Evolutionary conservation across 2,797 vertebrate genomes (phyloP), one percentile per base, ranked within the genome.

Genomic region (Limnodromus scolopaceus): DNA sequence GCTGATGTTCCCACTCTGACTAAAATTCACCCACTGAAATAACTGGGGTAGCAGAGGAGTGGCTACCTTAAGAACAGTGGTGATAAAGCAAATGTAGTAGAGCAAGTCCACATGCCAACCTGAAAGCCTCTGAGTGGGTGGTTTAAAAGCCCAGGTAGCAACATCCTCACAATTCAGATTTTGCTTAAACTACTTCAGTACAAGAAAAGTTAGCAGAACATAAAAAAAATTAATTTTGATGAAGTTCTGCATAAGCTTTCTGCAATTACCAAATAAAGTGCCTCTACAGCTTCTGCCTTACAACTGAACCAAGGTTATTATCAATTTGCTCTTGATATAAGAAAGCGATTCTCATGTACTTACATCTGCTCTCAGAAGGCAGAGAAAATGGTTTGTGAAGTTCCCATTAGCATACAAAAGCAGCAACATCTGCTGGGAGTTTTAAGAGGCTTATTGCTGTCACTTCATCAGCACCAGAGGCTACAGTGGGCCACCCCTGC

Each of bases 311-410:
- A 84, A 94, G 16, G 20, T 97, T 96, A 97, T 93, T 92, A 94
- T 91, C 96, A 96, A 96, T 97, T 97, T 97, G 74, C 77, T 97
- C 94, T 92, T 93, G 91, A 97, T 96, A 96, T 76, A 96, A 97
- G 95, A 95, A 94, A 94, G 82, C 0, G 6, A 92, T 95, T 94
- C 92, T 84, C 79, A 80, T 11, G 51, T 65, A 87, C 61, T 93
- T 93, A 78, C 65, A 93, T 90, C 88, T 86, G 87, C 93, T 97
- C 96, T 98, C 92, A 92, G 77, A 96, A 96, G 91, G 92, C 96
- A 96, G 66, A 85, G 58, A 97, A 97, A 97, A 94, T 68, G 87
- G 82, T 84, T 91, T 70, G 54, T 82, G 85, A 92, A 89, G 92
- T 87, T 97, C 2, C 58, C 54, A 91, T 96, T 96, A 97, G 77